A percentile compares a stretch with the other conserved stretches of the same genome.
Evolutionary conservation across 2,888 invertebrate genomes (phyloP).

Genomic region (Stegophylla sp.): DNA sequence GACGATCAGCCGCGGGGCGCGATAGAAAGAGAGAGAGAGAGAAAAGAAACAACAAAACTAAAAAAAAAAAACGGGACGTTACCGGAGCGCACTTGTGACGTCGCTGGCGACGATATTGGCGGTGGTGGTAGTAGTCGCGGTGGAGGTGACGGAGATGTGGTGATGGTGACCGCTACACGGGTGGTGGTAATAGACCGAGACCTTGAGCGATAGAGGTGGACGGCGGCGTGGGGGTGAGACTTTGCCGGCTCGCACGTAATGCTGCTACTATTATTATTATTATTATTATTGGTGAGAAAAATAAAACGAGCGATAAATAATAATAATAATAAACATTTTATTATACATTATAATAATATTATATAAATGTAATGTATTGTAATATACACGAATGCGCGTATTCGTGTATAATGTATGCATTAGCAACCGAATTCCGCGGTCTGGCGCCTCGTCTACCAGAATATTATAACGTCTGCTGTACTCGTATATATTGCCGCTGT

Average conservation of each 20-base stretch:
- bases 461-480: neutral
- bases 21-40: neutral
- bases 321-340: neutral
- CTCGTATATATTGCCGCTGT: neutral
- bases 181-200: conserved; percentile 47
- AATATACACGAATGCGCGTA: neutral
- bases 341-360: neutral
- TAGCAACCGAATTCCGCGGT: conserved; percentile 34
- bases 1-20: conserved; percentile 18
- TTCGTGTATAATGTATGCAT: neutral
- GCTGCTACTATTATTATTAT: too few species aligned
- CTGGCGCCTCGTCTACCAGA: conserved; percentile 35
- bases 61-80: conserved; percentile 53
- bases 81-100: neutral
- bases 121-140: conserved; percentile 8
- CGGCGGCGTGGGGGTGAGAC: conserved; percentile 46
- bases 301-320: too few species aligned
- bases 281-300: conserved; percentile 15
- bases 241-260: conserved; percentile 30
- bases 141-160: neutral
- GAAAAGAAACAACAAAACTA: neutral
- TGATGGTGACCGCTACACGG: neutral
- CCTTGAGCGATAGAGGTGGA: conserved; percentile 23
- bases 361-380: neutral
- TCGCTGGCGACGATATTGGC: neutral